Percentiles rank a stretch among this genome's conserved stretches.
Evolutionary conservation across 2,888 invertebrate species (phyloP).

Genomic region (Ormia ochracea): DNA sequence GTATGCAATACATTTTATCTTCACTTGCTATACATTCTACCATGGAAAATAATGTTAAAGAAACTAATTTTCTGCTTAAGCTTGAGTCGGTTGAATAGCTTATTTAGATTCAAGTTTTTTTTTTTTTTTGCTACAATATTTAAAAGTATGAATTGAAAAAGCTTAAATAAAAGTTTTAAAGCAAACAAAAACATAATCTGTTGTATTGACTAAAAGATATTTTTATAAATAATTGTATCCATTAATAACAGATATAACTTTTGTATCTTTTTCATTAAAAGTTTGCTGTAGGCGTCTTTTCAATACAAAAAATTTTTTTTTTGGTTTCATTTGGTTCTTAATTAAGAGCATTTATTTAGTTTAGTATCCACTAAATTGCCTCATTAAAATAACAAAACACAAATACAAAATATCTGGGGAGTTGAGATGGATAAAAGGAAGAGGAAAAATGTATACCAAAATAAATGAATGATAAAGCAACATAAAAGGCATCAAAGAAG

Average conservation of each 20-base stretch:
- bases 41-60: too few relatives aligned
- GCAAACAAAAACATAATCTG: too few relatives aligned
- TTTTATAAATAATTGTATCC: neutral
- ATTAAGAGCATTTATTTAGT: neutral
- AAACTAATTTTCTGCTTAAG: too few relatives aligned
- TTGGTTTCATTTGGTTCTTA: neutral
- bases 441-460: neutral
- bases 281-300: neutral
- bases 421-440: neutral
- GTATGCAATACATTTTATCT: too few relatives aligned
- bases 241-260: neutral
- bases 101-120: too few relatives aligned
- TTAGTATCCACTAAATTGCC: neutral
- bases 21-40: too few relatives aligned
- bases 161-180: too few relatives aligned
- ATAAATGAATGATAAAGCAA: neutral
- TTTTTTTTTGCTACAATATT: too few relatives aligned
- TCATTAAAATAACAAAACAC: neutral
- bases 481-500: slow-evolving; percentile 7
- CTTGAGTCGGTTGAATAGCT: too few relatives aligned
- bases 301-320: neutral
- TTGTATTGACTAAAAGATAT: neutral
- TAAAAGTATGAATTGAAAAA: too few relatives aligned
- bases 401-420: neutral
- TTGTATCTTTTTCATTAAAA: neutral